A percentile compares a stretch with the other conserved stretches of the same genome.
Conservation (phyloP, 2,113 vertebrate species). For the Leucoraja erinaceus region DNA sequence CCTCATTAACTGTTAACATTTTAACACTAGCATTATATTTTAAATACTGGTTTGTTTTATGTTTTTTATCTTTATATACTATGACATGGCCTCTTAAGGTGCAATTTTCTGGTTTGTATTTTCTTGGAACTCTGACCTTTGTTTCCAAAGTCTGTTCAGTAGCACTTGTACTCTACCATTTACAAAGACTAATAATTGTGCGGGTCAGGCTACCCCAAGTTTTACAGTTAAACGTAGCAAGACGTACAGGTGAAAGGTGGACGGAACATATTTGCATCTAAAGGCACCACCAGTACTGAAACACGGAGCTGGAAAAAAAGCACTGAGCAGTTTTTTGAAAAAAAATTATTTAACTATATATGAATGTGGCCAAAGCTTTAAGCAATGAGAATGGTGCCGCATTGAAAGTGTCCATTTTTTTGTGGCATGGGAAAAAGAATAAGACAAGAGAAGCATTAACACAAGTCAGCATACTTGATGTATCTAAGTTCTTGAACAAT, state of each 20-base stretch:
- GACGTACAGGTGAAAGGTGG: slow-evolving; percentile 39
- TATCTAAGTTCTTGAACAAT: slow-evolving; percentile 62
- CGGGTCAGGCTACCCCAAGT: slow-evolving; percentile 45
- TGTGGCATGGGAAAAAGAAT: slow-evolving; percentile 58
- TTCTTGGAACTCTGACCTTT: slow-evolving; percentile 51
- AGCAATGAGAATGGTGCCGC: slow-evolving; percentile 66
- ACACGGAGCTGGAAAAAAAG: slow-evolving; percentile 61
- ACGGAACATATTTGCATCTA: slow-evolving; percentile 43
- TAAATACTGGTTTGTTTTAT: slow-evolving; percentile 52
- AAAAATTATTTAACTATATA: slow-evolving; percentile 65
- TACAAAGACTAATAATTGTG: slow-evolving; percentile 50
- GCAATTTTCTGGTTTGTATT: slow-evolving; percentile 54
- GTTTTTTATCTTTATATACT: slow-evolving; percentile 47
- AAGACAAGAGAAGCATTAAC: slow-evolving; percentile 55
- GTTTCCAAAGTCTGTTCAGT: slow-evolving; percentile 60
- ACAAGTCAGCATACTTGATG: slow-evolving; percentile 73
- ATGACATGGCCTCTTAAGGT: slow-evolving; percentile 67
- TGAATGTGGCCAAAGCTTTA: slow-evolving; percentile 94
- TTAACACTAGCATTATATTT: slow-evolving; percentile 84
- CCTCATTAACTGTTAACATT: slow-evolving; percentile 66
- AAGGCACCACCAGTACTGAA: slow-evolving; percentile 61
- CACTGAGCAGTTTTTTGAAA: slow-evolving; percentile 65
- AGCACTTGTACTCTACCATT: slow-evolving; percentile 52
- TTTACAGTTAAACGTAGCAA: slow-evolving; percentile 38
- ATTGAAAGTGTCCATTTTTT: slow-evolving; percentile 64